Conservation (phyloP, 2,797 vertebrate genomes). For the Pyrrhura leucotis region DNA sequence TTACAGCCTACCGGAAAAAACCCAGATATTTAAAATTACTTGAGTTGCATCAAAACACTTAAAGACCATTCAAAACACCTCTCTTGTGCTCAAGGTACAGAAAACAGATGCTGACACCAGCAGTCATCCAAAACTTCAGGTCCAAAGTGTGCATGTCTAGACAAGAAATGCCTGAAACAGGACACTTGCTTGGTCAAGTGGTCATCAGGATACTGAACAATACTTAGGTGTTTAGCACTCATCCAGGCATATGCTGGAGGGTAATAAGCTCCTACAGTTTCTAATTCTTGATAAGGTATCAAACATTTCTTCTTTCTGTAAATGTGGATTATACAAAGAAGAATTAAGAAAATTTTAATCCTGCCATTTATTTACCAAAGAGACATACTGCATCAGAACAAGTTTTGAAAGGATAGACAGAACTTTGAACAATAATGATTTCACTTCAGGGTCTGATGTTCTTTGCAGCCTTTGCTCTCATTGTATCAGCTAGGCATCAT, state of each 20-base stretch:
- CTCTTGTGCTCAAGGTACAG: background rate
- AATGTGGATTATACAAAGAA: background rate
- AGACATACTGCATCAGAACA: background rate
- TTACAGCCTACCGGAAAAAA: background rate
- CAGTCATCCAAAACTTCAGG: background rate
- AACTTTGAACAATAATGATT: background rate
- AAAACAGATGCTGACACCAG: background rate
- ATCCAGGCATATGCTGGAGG: background rate
- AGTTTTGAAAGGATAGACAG: background rate
- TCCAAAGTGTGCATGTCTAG: background rate
- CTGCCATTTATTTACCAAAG: background rate
- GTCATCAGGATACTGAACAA: background rate
- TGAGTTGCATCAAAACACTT: background rate
- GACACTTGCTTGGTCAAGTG: background rate
- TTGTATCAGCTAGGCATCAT: background rate
- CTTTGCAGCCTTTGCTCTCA: background rate
- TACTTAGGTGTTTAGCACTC: background rate
- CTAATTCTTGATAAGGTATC: background rate
- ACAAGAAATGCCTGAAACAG: background rate
- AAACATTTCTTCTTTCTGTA: background rate
- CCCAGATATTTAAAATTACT: rapidly evolving
- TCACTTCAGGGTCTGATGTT: background rate
- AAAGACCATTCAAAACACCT: background rate
- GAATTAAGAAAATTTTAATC: background rate
- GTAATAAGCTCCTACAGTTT: background rate